Evolutionary conservation across 2,797 vertebrate genomes (phyloP).

Genomic region (Tapera naevia): DNA sequence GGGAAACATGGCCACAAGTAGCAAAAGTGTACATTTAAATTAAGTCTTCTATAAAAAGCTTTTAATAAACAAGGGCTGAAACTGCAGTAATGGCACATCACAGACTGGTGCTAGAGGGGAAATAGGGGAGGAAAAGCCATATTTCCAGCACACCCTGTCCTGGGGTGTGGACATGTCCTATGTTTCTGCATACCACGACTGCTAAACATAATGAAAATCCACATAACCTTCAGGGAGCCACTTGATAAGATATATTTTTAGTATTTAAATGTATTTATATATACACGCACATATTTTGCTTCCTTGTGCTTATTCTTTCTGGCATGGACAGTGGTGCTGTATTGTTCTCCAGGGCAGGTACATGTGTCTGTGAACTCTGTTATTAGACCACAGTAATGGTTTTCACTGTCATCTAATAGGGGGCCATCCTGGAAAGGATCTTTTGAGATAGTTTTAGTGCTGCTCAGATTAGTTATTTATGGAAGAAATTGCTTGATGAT

Average conservation of each 20-base stretch:
- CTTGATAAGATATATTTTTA: not conserved
- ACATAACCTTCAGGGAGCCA: not conserved
- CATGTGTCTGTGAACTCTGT: rapidly evolving
- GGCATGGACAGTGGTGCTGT: not conserved
- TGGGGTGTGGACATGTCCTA: too few relatives aligned
- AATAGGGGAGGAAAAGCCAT: not conserved
- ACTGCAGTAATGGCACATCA: not conserved
- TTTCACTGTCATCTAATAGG: not conserved
- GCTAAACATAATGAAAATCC: not conserved
- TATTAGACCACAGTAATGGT: too few relatives aligned
- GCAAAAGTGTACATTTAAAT: not conserved
- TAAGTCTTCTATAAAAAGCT: not conserved
- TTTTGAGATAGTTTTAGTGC: not conserved
- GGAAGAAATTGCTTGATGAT: not conserved
- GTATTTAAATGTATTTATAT: too few relatives aligned
- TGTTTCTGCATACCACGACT: not conserved
- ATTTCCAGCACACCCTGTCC: not conserved
- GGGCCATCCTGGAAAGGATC: not conserved
- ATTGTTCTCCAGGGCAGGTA: not conserved
- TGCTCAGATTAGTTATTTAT: not conserved
- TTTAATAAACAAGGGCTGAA: not conserved
- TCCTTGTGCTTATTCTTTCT: not conserved
- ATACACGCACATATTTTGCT: not conserved
- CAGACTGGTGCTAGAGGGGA: not conserved
- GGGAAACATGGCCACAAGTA: not conserved